Evolutionary conservation across 2,113 vertebrate genomes (phyloP).

Genomic region (Smithornis capensis): DNA sequence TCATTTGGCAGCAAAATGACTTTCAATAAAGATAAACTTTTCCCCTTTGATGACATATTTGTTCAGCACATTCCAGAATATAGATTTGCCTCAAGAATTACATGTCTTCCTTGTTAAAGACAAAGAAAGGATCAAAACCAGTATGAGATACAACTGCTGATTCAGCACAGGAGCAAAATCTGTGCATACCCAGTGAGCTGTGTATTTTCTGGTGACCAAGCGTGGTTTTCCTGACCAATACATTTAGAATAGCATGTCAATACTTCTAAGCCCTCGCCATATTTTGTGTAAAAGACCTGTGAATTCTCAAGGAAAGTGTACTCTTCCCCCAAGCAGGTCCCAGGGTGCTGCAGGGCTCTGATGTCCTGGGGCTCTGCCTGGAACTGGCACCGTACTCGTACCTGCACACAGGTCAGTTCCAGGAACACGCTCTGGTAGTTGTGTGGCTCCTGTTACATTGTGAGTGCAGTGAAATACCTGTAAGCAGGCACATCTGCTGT

Average conservation of each 20-base stretch:
- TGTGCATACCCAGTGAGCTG: accelerated
- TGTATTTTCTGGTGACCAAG: neutral
- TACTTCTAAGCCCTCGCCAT: neutral
- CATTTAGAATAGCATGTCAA: neutral
- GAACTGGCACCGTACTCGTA: accelerated
- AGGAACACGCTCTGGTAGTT: neutral
- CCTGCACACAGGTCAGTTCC: neutral
- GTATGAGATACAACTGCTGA: neutral
- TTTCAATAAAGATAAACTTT: neutral
- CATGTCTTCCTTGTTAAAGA: neutral
- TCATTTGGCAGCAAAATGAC: neutral
- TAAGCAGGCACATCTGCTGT: neutral
- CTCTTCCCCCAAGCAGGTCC: neutral
- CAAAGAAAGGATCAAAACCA: neutral
- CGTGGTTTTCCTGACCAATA: neutral
- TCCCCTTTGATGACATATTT: neutral
- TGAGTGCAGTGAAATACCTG: neutral
- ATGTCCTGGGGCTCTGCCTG: neutral
- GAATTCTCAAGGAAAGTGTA: neutral
- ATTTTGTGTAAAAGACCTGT: neutral
- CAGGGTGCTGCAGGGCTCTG: neutral
- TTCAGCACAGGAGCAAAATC: neutral
- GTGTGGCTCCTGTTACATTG: neutral
- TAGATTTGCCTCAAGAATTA: neutral
- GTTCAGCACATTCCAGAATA: neutral